These are phyloP conservation scores for Vollenhovia emeryi DNA, from an alignment of 1,140 invertebrate species.

Conservation along the genomic window DNA sequence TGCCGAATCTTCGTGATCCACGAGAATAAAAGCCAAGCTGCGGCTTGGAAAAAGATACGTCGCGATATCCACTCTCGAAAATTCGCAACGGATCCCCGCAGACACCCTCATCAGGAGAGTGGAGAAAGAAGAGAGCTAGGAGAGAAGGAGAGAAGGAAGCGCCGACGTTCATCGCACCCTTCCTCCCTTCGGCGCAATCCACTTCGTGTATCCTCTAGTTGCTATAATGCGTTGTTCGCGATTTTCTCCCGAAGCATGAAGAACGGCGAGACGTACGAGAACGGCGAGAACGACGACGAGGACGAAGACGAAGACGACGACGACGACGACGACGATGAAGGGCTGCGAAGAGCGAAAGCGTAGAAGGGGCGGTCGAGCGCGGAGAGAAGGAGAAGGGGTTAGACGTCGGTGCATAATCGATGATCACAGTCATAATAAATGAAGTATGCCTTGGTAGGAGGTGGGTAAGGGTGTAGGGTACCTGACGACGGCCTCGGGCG, in stretches of 20 bases:
- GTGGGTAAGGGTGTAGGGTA: conserved; percentile 80
- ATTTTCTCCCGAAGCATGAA: conserved; percentile 30
- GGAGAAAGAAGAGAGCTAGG: neutral
- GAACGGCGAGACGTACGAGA: neutral
- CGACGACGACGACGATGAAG: conserved; percentile 20
- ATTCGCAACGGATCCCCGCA: conserved; percentile 79
- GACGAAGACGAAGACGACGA: conserved; percentile 30
- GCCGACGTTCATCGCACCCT: conserved; percentile 13
- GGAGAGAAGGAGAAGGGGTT: conserved; percentile 56
- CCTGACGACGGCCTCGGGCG: conserved; percentile 83
- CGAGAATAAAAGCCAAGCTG: neutral
- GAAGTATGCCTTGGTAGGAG: conserved; percentile 83
- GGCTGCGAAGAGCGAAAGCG: conserved; percentile 51
- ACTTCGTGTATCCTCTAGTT: conserved; percentile 48
- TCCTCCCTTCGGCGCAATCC: conserved; percentile 54
- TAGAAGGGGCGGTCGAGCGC: conserved; percentile 65
- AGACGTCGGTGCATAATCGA: conserved; percentile 84
- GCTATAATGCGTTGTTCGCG: conserved; percentile 61
- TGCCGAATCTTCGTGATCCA: conserved; percentile 11
- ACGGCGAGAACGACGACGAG: conserved; percentile 31
- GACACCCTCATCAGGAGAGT: conserved; percentile 66
- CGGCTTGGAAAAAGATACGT: conserved; percentile 6
- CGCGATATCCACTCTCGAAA: conserved; percentile 73
- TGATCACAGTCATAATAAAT: conserved; percentile 85
- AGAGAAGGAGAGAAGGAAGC: neutral